Evolutionary conservation across 2,113 vertebrate genomes (phyloP).

Genomic region (Siniperca chuatsi): DNA sequence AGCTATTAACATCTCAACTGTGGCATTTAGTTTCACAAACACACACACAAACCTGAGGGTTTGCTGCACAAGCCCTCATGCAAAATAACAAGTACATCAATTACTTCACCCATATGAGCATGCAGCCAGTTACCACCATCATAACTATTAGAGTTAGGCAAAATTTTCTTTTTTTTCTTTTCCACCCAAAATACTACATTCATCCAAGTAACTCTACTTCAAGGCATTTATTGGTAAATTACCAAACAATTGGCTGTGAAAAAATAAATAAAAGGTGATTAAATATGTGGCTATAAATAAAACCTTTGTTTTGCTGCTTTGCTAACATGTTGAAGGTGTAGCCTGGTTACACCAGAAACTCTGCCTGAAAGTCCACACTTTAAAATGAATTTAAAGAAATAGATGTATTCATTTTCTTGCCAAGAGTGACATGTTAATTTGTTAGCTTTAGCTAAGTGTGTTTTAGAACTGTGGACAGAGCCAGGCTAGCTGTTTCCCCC

Average conservation of each 20-base stretch:
- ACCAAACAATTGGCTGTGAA: not conserved
- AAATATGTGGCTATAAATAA: not conserved
- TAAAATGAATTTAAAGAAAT: not conserved
- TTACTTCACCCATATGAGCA: conserved; percentile 10
- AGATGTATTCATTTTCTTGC: not conserved
- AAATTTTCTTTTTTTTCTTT: conserved; percentile 19
- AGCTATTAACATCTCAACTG: conserved; percentile 50
- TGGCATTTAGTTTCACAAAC: conserved; percentile 43
- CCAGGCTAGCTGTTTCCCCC: conserved; percentile 5
- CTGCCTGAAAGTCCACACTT: not conserved
- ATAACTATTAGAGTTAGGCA: not conserved
- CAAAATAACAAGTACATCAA: conserved; percentile 1
- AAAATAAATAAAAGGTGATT: too few species aligned
- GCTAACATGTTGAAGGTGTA: not conserved
- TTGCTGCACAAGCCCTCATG: not conserved
- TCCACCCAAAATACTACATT: not conserved
- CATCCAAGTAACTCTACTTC: not conserved
- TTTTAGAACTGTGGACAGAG: not conserved
- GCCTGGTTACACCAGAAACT: not conserved
- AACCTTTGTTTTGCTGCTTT: not conserved
- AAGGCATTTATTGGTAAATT: not conserved
- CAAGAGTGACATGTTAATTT: too few species aligned
- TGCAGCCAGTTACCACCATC: conserved; percentile 26
- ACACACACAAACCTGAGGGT: not conserved
- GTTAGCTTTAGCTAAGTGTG: not conserved